A percentile compares a stretch with the other conserved stretches of the same genome.
Conservation (phyloP, 2,888 invertebrate genomes). For the Sminthurides aquaticus region DNA sequence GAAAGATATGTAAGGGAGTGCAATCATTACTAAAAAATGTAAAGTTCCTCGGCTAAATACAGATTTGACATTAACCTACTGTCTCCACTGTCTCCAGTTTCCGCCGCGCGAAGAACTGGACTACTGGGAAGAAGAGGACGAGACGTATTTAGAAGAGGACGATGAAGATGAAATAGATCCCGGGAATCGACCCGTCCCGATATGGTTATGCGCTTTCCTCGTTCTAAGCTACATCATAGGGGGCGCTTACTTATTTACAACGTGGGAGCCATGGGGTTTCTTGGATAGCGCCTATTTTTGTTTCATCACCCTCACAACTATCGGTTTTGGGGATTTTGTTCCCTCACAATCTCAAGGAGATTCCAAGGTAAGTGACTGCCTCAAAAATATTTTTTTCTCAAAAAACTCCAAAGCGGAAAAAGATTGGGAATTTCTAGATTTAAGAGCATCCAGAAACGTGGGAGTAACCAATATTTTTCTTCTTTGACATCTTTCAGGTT, state of each 20-base stretch:
- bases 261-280: slow-evolving; percentile 79
- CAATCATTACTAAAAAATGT: not conserved
- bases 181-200: slow-evolving; percentile 67
- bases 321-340: slow-evolving; percentile 86
- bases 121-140: slow-evolving; percentile 48
- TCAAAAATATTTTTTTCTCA: slow-evolving; percentile 21
- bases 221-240: slow-evolving; percentile 83
- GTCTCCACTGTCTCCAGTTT: not conserved
- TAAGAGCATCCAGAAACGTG: no score
- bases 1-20: slow-evolving; percentile 28
- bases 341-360: slow-evolving; percentile 56
- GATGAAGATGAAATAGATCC: slow-evolving; percentile 49
- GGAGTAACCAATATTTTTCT: no score
- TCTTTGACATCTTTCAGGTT: slow-evolving; percentile 16
- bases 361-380: slow-evolving; percentile 31
- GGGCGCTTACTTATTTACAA: slow-evolving; percentile 75
- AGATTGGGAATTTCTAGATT: no score
- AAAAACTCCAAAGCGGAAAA: no score
- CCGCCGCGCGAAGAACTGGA: slow-evolving; percentile 52
- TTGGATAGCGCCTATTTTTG: slow-evolving; percentile 87
- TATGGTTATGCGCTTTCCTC: slow-evolving; percentile 62
- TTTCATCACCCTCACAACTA: slow-evolving; percentile 86
- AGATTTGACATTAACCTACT: not conserved
- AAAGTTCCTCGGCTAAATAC: not conserved
- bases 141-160: slow-evolving; percentile 51